Evolutionary conservation across 2,888 invertebrate genomes (phyloP).

Genomic region (Cephalotes varians): DNA sequence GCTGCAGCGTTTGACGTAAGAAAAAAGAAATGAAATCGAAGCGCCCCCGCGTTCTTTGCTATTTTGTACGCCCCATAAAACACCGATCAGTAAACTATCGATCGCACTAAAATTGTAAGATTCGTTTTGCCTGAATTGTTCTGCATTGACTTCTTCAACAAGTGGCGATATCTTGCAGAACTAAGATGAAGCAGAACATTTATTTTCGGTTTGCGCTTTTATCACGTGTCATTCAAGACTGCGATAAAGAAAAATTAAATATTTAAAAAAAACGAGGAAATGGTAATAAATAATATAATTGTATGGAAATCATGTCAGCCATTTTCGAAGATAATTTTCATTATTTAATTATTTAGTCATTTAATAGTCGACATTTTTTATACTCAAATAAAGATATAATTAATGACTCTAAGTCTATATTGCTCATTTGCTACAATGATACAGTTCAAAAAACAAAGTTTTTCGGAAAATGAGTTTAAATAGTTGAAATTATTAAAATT

Average conservation of each 20-base stretch:
- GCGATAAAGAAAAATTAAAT: not conserved
- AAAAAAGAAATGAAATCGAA: conserved; percentile 18
- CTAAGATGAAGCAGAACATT: not conserved
- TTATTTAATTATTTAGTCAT: not conserved
- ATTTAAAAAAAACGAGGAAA: not conserved
- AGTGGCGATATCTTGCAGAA: conserved; percentile 2
- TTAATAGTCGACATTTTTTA: not conserved
- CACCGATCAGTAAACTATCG: conserved; percentile 8
- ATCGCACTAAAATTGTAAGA: conserved; percentile 36
- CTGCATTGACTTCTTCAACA: conserved; percentile 24
- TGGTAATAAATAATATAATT: not conserved
- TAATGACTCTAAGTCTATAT: not conserved
- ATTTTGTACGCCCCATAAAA: conserved; percentile 23
- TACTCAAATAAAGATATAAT: not conserved
- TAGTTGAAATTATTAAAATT: not conserved
- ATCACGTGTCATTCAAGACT: not conserved
- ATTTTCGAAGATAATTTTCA: not conserved
- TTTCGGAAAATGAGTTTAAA: not conserved
- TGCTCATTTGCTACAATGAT: not conserved
- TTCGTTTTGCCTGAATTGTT: not conserved
- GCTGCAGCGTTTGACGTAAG: conserved; percentile 33
- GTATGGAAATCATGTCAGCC: not conserved
- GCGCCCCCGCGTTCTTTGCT: not conserved
- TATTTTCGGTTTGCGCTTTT: not conserved
- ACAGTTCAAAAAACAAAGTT: not conserved